Conservation (phyloP, 2,888 invertebrate genomes). For the Spilosoma lubricipeda region DNA sequence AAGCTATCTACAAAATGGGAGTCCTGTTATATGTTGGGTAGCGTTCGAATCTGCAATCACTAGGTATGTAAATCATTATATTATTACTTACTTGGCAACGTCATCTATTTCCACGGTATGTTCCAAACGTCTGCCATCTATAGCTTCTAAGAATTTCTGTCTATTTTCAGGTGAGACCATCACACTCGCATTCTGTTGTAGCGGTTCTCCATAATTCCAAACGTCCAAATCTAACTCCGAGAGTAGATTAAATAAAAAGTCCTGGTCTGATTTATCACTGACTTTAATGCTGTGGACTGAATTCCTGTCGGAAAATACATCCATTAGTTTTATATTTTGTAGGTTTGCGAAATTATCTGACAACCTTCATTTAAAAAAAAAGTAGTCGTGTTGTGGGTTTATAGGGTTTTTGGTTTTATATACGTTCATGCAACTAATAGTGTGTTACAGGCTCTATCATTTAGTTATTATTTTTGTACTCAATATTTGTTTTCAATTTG, state of each 20-base stretch:
- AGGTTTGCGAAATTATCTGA: conserved; percentile 1
- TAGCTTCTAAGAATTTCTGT: conserved; percentile 42
- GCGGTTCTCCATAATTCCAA: conserved; percentile 61
- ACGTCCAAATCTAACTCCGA: conserved; percentile 54
- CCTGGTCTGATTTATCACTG: conserved; percentile 41
- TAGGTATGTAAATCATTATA: not conserved
- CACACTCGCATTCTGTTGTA: conserved; percentile 53
- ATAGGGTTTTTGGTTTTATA: no score
- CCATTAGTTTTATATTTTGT: not conserved
- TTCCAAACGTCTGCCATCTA: conserved; percentile 51
- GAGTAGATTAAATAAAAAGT: conserved; percentile 48
- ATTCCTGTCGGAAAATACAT: conserved; percentile 44
- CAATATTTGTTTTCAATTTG: not conserved
- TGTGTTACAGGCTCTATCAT: not conserved
- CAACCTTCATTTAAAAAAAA: no score
- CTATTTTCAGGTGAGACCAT: conserved; percentile 59
- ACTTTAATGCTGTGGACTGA: conserved; percentile 59
- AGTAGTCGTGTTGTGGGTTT: no score
- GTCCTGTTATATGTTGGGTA: no score
- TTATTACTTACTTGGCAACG: conserved; percentile 60
- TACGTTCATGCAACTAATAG: no score
- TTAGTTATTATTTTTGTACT: not conserved
- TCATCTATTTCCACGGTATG: conserved; percentile 59
- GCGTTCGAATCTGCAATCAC: no score
- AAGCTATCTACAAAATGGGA: no score